phyloP scores from a whole-genome alignment of 2,113 vertebrate species.

The Micronisus gabar region DNA sequence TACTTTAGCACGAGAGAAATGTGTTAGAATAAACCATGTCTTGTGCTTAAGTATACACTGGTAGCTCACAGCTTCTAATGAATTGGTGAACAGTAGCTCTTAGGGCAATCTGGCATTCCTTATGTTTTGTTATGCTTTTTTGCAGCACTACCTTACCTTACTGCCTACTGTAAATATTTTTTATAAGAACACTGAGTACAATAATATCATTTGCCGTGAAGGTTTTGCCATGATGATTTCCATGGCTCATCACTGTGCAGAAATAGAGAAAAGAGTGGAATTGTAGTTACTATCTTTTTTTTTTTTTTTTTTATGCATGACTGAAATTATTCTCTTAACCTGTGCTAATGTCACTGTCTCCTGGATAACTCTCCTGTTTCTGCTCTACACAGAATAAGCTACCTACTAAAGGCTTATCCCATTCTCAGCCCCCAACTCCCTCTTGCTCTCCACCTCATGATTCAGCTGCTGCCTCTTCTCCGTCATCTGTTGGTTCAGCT shows the following conservation, averaged over 20 bases:
- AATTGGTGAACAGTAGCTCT: not conserved
- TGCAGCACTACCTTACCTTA: not conserved
- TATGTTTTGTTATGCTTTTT: not conserved
- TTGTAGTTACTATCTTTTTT: not conserved
- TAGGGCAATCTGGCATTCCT: not conserved
- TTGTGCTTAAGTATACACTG: not conserved
- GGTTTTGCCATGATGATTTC: not conserved
- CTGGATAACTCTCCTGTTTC: constrained; percentile 67
- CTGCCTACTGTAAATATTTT: not conserved
- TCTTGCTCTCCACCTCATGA: constrained; percentile 74
- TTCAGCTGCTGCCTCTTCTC: constrained; percentile 73
- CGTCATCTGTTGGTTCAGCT: constrained; percentile 64
- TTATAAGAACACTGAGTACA: not conserved
- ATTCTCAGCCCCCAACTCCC: constrained; percentile 66
- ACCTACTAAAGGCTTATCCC: constrained; percentile 69
- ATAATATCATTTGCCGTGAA: not conserved
- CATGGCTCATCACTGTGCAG: not conserved
- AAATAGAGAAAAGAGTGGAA: not conserved
- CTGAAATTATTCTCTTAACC: not conserved
- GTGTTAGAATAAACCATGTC: not conserved
- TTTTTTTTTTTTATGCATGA: not conserved
- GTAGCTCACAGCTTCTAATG: not conserved
- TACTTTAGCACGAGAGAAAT: not conserved
- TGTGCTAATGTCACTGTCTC: not conserved
- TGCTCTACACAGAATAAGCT: constrained; percentile 76